A percentile compares a stretch with the other conserved stretches of the same genome.
Conservation (phyloP, 2,113 vertebrate species). For the Hemiscyllium ocellatum region DNA sequence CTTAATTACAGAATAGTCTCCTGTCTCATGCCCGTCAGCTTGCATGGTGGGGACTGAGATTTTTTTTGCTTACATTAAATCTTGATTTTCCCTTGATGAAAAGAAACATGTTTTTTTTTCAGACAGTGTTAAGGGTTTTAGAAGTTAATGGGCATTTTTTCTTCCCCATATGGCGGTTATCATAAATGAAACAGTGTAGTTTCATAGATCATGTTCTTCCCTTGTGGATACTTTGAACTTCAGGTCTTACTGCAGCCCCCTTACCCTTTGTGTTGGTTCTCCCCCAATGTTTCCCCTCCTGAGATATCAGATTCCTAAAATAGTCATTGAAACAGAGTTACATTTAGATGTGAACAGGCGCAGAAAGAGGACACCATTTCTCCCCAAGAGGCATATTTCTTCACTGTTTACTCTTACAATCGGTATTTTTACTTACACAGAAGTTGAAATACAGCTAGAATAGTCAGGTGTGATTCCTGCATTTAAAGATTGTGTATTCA, state of each 20-base stretch:
- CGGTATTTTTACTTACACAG: background rate
- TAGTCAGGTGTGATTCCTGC: background rate
- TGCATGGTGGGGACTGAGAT: background rate
- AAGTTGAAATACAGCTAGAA: background rate
- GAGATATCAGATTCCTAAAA: background rate
- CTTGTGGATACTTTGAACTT: background rate
- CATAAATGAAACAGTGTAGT: background rate
- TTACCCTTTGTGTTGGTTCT: background rate
- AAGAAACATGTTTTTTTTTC: background rate
- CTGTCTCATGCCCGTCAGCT: background rate
- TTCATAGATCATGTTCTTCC: background rate
- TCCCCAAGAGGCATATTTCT: background rate
- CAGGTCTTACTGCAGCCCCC: background rate
- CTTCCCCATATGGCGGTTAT: background rate
- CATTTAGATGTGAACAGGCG: background rate
- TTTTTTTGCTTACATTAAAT: background rate
- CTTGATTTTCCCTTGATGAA: background rate
- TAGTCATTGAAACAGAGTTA: background rate
- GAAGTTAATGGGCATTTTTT: background rate
- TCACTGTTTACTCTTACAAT: background rate
- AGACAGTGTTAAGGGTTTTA: background rate
- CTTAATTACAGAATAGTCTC: slow-evolving; percentile 25
- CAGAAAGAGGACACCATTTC: background rate
- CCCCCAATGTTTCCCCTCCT: background rate
- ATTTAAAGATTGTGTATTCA: background rate